Evolutionary conservation across 1,140 invertebrate species (phyloP), one percentile per base, ranked within the genome.

Genomic region (Papilio xuthus): DNA sequence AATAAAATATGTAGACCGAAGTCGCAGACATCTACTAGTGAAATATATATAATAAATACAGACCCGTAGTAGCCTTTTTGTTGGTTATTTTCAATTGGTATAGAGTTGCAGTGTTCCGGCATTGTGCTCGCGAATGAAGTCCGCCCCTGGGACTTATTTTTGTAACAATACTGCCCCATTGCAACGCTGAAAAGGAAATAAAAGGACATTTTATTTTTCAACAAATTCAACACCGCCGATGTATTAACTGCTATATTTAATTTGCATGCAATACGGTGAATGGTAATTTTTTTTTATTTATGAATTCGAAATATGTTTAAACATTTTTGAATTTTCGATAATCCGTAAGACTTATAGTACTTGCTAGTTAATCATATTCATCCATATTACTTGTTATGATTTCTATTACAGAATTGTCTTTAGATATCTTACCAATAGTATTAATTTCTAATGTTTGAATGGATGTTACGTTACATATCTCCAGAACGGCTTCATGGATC

Each of bases 51-150:
- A 42, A 75, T 13, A 67, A 28, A 60, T 60, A 67, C 26, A 67
- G 60, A 28, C 9, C 26, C 28, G 26, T 67, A 15, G 13, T 37
- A 37, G 47, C 12, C 47, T 75, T 53, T 75, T 75, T 56, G 37
- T 56, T 42, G 28, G 73, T 53, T 75, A 75, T 75, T 75, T 75
- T 75, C 73, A 75, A 75, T 75, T 75, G 73, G 50, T 32, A 56
- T 56, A 28, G 44, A 75, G 73, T 56, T 75, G 73, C 73, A 75
- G 26, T 56, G 73, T 56, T 73, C 47, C 73, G 73, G 73, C 42
- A n/a, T 56, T 75, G 26, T 56, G 47, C 73, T 37, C 42, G 12
- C 71, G 73, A 75, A 75, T 37, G 73, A 20, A 75, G 47, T 28
- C 47, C 47, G 47, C 47, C 73, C 73, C 41, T 15, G 47, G 73